phyloP scores from a whole-genome alignment of 1,140 invertebrate genomes.

The Danaus melanippus region DNA sequence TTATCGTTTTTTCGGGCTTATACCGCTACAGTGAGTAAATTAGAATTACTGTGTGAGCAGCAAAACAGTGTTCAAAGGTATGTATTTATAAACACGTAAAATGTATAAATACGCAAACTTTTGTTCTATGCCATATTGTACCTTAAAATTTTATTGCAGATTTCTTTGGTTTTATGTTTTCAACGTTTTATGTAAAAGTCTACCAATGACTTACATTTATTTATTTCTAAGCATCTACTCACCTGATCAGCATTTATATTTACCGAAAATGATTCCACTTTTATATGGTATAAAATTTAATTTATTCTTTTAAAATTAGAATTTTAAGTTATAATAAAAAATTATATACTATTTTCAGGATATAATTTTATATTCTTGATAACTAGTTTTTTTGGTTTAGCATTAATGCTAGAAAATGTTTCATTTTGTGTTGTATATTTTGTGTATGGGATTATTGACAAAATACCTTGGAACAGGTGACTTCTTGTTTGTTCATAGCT shows the following conservation, averaged over 20 bases:
- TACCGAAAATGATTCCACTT: constrained; percentile 28
- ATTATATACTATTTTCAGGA: constrained; percentile 6
- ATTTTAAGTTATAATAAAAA: constrained; percentile 3
- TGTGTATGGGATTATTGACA: constrained; percentile 16
- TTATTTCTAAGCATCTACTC: constrained; percentile 28
- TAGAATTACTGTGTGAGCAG: constrained; percentile 20
- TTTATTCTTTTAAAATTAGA: constrained; percentile 5
- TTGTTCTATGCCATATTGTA: too few relatives aligned
- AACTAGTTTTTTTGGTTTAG: constrained; percentile 5
- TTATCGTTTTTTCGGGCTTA: constrained; percentile 18
- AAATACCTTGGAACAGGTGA: constrained; percentile 27
- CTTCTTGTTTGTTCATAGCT: neutral
- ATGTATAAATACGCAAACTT: neutral
- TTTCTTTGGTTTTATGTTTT: constrained; percentile 26
- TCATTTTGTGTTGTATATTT: constrained; percentile 14
- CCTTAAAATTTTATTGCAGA: constrained; percentile 11
- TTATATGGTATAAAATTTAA: constrained; percentile 19
- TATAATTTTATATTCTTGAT: constrained; percentile 9
- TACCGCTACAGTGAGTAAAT: constrained; percentile 14
- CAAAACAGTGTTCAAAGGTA: constrained; percentile 23
- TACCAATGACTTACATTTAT: constrained; percentile 30
- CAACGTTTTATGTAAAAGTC: constrained; percentile 25
- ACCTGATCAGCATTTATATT: constrained; percentile 27
- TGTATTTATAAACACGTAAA: too few relatives aligned
- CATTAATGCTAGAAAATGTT: constrained; percentile 3